Evolutionary conservation across 2,797 vertebrate species (phyloP).

Genomic region (Astyanax mexicanus): DNA sequence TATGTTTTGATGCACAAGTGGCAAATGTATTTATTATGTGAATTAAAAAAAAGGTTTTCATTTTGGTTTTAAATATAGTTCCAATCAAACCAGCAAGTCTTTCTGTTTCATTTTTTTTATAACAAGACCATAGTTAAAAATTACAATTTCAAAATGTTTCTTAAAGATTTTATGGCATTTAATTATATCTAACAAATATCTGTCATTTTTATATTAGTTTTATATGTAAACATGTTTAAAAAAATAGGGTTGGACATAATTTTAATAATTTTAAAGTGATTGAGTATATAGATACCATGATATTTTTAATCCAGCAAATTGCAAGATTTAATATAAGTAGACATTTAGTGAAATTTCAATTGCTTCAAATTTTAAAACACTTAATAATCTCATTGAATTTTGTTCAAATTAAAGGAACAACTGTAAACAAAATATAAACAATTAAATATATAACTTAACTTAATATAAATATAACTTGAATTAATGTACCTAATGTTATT

Average conservation of each 20-base stretch:
- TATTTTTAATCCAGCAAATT: not conserved
- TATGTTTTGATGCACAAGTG: constrained; percentile 85
- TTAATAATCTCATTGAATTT: not conserved
- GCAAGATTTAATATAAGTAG: no score
- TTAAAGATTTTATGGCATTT: constrained; percentile 3
- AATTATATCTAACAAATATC: no score
- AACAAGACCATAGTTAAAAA: constrained; percentile 13
- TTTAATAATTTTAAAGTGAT: no score
- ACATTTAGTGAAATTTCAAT: not conserved
- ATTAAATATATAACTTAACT: not conserved
- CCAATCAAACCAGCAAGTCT: constrained; percentile 71
- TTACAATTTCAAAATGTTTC: constrained; percentile 25
- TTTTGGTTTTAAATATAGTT: constrained; percentile 90
- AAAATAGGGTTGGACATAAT: no score
- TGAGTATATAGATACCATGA: not conserved
- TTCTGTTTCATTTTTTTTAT: constrained; percentile 42
- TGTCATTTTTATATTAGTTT: no score
- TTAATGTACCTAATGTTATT: not conserved
- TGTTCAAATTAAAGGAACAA: not conserved
- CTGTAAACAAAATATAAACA: not conserved
- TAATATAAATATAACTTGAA: not conserved
- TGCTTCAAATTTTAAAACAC: not conserved
- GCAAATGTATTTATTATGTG: constrained; percentile 98
- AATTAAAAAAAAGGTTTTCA: constrained; percentile 77
- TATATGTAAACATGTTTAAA: no score